Percentiles rank a stretch among this genome's conserved stretches.
Conservation (phyloP, 2,888 invertebrate species). For the Oscheius sp. region DNA sequence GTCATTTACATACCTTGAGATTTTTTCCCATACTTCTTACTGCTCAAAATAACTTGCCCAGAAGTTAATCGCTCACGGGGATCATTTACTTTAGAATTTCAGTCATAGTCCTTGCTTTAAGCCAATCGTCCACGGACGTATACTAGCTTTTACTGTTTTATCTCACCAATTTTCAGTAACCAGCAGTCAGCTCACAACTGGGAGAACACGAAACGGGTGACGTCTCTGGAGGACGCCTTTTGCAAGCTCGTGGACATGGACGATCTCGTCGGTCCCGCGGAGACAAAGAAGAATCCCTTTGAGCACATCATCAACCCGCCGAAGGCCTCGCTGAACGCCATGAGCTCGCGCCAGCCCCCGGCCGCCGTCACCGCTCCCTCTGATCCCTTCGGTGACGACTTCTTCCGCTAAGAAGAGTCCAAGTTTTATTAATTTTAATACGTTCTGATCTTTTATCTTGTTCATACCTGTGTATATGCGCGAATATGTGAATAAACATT, state of each 20-base stretch:
- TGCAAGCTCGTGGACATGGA: constrained; percentile 72
- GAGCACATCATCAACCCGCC: constrained; percentile 72
- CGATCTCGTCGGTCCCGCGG: constrained; percentile 60
- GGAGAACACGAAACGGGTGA: constrained; percentile 58
- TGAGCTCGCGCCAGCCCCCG: constrained; percentile 19
- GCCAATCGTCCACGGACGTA: too few relatives aligned
- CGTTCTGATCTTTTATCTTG: constrained; percentile 1
- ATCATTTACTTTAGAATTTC: too few relatives aligned
- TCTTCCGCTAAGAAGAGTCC: constrained; percentile 53
- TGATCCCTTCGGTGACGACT: constrained; percentile 62
- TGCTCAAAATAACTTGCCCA: too few relatives aligned
- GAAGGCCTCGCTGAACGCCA: constrained; percentile 58
- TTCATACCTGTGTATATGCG: constrained; percentile 3
- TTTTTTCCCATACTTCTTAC: too few relatives aligned
- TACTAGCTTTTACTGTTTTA: not conserved
- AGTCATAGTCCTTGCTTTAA: too few relatives aligned
- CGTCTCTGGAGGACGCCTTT: constrained; percentile 71
- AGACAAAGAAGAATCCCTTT: constrained; percentile 71
- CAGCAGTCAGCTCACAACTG: constrained; percentile 34
- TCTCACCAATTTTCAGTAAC: constrained; percentile 13
- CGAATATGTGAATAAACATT: not conserved
- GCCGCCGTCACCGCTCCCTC: constrained; percentile 33
- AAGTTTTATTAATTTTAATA: not conserved
- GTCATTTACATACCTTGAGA: too few relatives aligned
- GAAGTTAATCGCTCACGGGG: too few relatives aligned